Conservation (phyloP, 2,888 invertebrate genomes). For the Lysandra bellargus region DNA sequence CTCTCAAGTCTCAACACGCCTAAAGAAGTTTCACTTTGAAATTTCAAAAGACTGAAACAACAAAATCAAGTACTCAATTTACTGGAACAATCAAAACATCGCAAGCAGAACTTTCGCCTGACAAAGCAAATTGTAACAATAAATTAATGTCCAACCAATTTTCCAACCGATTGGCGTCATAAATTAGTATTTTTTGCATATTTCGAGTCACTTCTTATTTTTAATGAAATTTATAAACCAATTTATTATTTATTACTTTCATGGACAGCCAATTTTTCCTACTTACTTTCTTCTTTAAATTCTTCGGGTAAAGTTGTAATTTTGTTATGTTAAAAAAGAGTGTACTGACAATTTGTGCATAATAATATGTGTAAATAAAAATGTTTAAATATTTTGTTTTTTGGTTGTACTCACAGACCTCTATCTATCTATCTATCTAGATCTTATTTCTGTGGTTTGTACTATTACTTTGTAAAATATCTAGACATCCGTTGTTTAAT, state of each 20-base stretch:
- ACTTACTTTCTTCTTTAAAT: neutral
- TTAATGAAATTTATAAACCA: conserved; percentile 18
- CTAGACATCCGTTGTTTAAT: too few relatives aligned
- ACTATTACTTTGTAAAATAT: too few relatives aligned
- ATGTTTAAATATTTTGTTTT: too few relatives aligned
- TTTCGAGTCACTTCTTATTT: conserved; percentile 3
- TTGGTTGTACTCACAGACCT: too few relatives aligned
- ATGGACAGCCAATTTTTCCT: neutral
- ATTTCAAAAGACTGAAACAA: neutral
- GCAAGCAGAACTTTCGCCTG: conserved; percentile 1
- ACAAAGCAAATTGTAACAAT: neutral
- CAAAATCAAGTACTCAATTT: neutral
- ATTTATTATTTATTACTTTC: neutral
- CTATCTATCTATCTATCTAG: too few relatives aligned
- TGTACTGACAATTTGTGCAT: neutral
- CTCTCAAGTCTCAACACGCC: too few relatives aligned
- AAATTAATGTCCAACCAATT: conserved; percentile 23
- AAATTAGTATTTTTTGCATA: conserved; percentile 28
- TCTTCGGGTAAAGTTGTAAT: neutral
- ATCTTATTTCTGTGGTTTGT: too few relatives aligned
- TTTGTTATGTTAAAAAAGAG: neutral
- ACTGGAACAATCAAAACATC: neutral
- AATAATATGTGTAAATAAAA: too few relatives aligned
- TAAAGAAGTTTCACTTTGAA: neutral
- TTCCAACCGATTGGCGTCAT: neutral